Base-by-base conservation (phyloP, 2,888 invertebrate genomes). In the Podabrus alpinus region DNA sequence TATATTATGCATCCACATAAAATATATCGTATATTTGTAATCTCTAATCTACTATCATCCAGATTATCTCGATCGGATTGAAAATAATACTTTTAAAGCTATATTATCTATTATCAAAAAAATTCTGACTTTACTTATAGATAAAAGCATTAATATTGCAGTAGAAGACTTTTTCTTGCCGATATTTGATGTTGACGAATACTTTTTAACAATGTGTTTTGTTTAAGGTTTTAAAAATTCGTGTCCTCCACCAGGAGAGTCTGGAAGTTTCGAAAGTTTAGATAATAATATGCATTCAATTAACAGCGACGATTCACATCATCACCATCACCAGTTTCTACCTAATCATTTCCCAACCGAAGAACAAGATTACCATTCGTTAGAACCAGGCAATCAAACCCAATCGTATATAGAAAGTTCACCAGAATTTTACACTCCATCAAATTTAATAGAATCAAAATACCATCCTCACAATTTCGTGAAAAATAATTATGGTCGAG, bases 371-470 rank as follows among this genome's bases (percentile, higher is more conserved):
- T 91, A 90, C 83, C 90, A 90, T 80, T 88, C 89, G 71, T 83
- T 90, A 76, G 88, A 90, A 73, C 87, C 88, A 73, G 88, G 87
- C 72, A 89, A 90, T 77, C 89, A 90, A 76, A 90, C 91, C 79
- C 86, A 89, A 77, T 89, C 91, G 68, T 92, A 92, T 88, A 90
- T 90, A 87, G 94, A 92, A 86, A 92, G 88, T 88, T 93, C 92
- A 66, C 91, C 92, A 4, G 92, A 94, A 87, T 94, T 94, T 87
- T 95, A 95, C 86, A 90, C 92, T 81, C 90, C 92, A 82, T 88
- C 87, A 80, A 88, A 87, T 79, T 86, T 89, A 72, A 77, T 86
- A 75, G 87, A 87, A 85, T 91, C 91, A 84, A 94, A 94, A 86
- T 94, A 93, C 87, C 92, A 94, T 84, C 92, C 92, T 69, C 86